These are phyloP conservation scores for Acronicta psi DNA, from an alignment of 2,888 invertebrate genomes.

Conservation along the genomic window DNA sequence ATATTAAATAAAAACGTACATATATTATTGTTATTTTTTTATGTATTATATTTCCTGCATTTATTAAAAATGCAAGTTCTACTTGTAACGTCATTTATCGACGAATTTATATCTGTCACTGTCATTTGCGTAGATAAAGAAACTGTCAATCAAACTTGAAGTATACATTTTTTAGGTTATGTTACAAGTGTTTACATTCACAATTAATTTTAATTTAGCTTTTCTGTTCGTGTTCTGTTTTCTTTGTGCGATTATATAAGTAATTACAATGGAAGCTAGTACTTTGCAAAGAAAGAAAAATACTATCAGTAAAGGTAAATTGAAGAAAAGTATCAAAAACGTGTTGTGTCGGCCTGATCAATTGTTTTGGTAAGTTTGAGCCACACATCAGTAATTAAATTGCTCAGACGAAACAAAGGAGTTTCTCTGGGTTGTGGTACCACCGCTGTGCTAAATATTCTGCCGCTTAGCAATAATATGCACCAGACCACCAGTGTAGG, in stretches of 20 bases:
- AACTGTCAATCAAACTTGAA: no score
- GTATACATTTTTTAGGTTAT: slow-evolving; percentile 17
- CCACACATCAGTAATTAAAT: not conserved
- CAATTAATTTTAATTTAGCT: not conserved
- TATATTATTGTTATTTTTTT: no score
- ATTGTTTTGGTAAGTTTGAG: slow-evolving; percentile 71
- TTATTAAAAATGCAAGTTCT: no score
- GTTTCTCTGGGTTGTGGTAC: no score
- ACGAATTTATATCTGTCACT: no score
- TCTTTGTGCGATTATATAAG: not conserved
- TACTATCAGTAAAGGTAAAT: slow-evolving; percentile 76
- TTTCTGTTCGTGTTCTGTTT: not conserved
- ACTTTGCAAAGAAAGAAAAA: slow-evolving; percentile 74
- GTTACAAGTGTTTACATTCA: not conserved
- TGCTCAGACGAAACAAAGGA: not conserved
- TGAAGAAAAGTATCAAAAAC: slow-evolving; percentile 84
- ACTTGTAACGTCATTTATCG: no score
- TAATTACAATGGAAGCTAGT: slow-evolving; percentile 66
- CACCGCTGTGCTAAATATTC: no score
- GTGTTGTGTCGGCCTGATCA: slow-evolving; percentile 80
- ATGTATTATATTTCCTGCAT: no score
- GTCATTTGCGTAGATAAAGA: no score
- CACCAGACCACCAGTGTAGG: no score
- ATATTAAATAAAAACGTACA: no score
- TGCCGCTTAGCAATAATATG: no score